phyloP scores from a whole-genome alignment of 2,888 invertebrate genomes.

The Drosophila fungiperda region DNA sequence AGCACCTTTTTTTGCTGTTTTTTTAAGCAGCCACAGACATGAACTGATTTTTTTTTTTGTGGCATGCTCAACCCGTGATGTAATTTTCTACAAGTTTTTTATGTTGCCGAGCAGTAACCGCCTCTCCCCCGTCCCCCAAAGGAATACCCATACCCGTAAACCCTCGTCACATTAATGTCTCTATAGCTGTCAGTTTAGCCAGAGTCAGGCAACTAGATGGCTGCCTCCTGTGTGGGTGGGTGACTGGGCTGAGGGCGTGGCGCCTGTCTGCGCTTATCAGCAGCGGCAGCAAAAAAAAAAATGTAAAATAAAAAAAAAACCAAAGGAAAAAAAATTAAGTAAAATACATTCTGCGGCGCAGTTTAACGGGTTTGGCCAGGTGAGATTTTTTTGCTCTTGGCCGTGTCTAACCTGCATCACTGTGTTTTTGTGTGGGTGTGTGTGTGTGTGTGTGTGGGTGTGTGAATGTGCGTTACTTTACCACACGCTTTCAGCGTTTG shows the following conservation, averaged over 20 bases:
- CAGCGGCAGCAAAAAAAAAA: constrained; percentile 14
- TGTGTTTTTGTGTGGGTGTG: constrained; percentile 15
- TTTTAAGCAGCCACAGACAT: constrained; percentile 48
- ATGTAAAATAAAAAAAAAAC: too few species aligned
- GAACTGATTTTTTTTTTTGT: constrained; percentile 56
- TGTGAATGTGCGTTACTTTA: constrained; percentile 64
- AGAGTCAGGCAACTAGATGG: constrained; percentile 35
- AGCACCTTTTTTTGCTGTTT: constrained; percentile 45
- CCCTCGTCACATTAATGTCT: constrained; percentile 81
- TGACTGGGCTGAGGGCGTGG: constrained; percentile 36
- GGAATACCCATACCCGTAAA: constrained; percentile 34
- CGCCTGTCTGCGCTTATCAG: constrained; percentile 69
- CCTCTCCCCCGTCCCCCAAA: constrained; percentile 1
- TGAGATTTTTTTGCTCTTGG: constrained; percentile 23
- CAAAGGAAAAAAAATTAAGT: background rate
- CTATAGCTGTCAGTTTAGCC: constrained; percentile 79
- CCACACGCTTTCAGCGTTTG: constrained; percentile 55
- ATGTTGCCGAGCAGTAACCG: constrained; percentile 35
- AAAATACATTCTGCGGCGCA: constrained; percentile 68
- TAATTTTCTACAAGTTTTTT: constrained; percentile 66
- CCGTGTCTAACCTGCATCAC: background rate
- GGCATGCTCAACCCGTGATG: constrained; percentile 48
- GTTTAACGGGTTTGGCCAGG: constrained; percentile 72
- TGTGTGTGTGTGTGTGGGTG: constrained; percentile 11
- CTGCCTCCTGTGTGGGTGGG: constrained; percentile 10